Conservation (phyloP, 2,888 invertebrate species). For the Euphydryas editha region DNA sequence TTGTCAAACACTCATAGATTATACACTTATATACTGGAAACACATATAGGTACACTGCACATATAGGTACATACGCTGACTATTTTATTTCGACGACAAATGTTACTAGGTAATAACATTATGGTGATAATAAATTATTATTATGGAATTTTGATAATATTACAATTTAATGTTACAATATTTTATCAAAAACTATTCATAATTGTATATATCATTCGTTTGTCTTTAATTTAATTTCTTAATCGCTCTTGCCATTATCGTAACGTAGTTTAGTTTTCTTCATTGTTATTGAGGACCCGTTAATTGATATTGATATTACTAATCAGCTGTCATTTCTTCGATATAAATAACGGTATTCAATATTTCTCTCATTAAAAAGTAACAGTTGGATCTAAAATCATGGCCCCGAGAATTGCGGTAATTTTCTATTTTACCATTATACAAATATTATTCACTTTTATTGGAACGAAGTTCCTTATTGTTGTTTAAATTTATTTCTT, state of each 20-base stretch:
- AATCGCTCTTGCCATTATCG: background rate
- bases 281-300: background rate
- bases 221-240: background rate
- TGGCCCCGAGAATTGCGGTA: constrained; percentile 14
- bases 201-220: background rate
- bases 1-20: too few species aligned
- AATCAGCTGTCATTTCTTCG: background rate
- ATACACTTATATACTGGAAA: too few species aligned
- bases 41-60: too few species aligned
- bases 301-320: background rate
- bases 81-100: too few species aligned
- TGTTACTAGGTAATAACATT: background rate
- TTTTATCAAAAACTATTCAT: background rate
- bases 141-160: background rate
- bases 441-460: too few species aligned
- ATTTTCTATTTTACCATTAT: background rate
- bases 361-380: background rate
- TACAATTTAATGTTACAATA: background rate
- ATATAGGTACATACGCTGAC: too few species aligned
- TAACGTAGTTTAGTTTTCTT: background rate
- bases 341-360: constrained; percentile 13
- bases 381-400: constrained; percentile 6
- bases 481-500: too few species aligned
- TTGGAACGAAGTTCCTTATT: too few species aligned
- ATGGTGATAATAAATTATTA: too few species aligned